Evolutionary conservation across 1,140 invertebrate species (phyloP).

Genomic region (Bilobella aurantiaca): DNA sequence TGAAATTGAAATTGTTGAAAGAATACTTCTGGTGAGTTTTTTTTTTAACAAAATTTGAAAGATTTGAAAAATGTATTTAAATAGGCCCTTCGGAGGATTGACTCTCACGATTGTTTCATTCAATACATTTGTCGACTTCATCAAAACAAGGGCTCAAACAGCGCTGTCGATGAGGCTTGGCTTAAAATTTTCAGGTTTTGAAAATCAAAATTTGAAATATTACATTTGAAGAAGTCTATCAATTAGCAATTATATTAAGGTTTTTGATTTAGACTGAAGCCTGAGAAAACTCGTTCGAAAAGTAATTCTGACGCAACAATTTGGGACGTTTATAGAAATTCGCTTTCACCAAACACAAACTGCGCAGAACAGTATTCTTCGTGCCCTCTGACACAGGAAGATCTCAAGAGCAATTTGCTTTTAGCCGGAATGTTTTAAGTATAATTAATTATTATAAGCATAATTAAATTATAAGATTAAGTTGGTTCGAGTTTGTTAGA

Average conservation of each 20-base stretch:
- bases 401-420: neutral
- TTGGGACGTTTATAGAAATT: neutral
- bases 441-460: too few relatives aligned
- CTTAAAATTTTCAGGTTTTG: constrained; percentile 25
- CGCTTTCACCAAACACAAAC: neutral
- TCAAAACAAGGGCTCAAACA: constrained; percentile 21
- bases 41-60: neutral
- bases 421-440: neutral
- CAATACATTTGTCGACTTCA: constrained; percentile 31
- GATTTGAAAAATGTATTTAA: neutral
- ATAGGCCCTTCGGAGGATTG: constrained; percentile 25
- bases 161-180: constrained; percentile 13
- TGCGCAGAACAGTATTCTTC: neutral
- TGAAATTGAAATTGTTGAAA: constrained; percentile 26
- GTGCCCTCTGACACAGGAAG: neutral
- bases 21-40: constrained; percentile 24
- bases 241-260: too few relatives aligned
- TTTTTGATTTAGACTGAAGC: neutral
- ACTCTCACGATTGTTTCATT: constrained; percentile 31
- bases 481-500: too few relatives aligned
- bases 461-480: too few relatives aligned
- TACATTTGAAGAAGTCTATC: too few relatives aligned
- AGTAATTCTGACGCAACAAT: neutral
- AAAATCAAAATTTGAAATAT: too few relatives aligned
- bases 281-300: neutral